Evolutionary conservation across 1,140 invertebrate genomes (phyloP), one percentile per base, ranked within the genome.

Genomic region (Euglossa dilemma): DNA sequence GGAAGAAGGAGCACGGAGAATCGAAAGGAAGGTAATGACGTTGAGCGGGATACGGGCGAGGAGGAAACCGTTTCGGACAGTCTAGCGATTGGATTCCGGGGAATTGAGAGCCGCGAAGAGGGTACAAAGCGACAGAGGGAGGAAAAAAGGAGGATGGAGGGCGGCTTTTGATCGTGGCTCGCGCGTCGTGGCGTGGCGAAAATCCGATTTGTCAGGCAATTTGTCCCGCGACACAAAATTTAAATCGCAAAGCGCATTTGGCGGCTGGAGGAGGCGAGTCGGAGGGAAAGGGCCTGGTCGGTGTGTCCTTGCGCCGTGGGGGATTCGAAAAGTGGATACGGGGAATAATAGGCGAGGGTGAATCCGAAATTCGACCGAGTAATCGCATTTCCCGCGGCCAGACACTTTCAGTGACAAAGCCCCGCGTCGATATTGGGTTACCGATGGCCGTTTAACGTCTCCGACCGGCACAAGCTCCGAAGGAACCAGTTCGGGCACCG

Each of bases 141-240:
- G 20, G 59, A 76, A 52, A 73, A 72, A 67, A 70, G 59, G 72
- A 28, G 50, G 66, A 36, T 23, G 64, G 45, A 56, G 73, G 73
- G 18, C 28, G 69, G 80, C 74, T 84, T 78, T 85, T 85, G 80
- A 86, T 80, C 88, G 69, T 70, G 64, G 83, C 23, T 61, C 69
- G 82, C 69, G 85, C 81, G 82, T 83, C 71, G 81, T 47, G 61
- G 59, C 86, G 69, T 71, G 84, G 82, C 61, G 85, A 85, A 91
- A 93, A 94, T 94, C 90, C 83, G 91, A 94, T 94, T 93, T 93
- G 90, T 91, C 90, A 92, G 90, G 89, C 92, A 93, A 93, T 94
- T 94, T 93, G 87, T 89, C 85, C 87, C 87, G 92, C 90, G 93
- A 94, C 93, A 94, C 93, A 93, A 93, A 94, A 94, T 94, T 93